phyloP scores from a whole-genome alignment of 2,888 invertebrate genomes.

The Hofmannophila pseudospretella region DNA sequence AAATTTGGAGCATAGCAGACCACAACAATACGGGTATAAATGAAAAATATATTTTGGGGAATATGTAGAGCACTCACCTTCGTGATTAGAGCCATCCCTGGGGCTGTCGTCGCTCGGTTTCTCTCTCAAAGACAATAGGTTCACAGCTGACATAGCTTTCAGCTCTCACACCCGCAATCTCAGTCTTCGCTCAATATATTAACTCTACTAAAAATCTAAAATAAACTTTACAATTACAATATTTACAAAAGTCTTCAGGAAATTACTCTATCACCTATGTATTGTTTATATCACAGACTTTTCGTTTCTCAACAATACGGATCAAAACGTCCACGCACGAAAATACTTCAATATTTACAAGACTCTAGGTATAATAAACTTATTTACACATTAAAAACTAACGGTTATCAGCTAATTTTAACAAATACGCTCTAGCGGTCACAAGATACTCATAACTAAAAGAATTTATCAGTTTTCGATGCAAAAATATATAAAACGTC shows the following conservation, averaged over 20 bases:
- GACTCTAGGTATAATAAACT: conserved; percentile 73
- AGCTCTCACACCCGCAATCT: conserved; percentile 51
- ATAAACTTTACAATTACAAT: conserved; percentile 71
- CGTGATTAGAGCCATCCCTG: conserved; percentile 59
- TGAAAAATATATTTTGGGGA: neutral
- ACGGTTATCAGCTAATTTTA: conserved; percentile 73
- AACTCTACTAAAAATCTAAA: conserved; percentile 70
- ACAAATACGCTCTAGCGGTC: conserved; percentile 75
- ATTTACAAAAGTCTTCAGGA: conserved; percentile 74
- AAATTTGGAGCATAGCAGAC: neutral
- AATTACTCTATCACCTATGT: conserved; percentile 73
- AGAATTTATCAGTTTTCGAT: conserved; percentile 77
- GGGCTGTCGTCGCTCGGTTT: conserved; percentile 65
- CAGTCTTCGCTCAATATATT: conserved; percentile 75
- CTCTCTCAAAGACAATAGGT: conserved; percentile 71
- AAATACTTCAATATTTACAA: conserved; percentile 76
- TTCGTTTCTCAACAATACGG: conserved; percentile 79
- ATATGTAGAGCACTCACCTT: conserved; percentile 45
- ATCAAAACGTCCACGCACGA: conserved; percentile 78
- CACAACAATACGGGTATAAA: neutral
- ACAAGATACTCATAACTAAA: conserved; percentile 77
- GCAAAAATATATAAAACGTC: conserved; percentile 79
- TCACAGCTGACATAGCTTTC: conserved; percentile 76
- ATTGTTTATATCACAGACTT: conserved; percentile 81
- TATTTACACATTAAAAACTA: conserved; percentile 77